Conservation (phyloP, 2,797 vertebrate species). For the Halcyon smyrnensis region DNA sequence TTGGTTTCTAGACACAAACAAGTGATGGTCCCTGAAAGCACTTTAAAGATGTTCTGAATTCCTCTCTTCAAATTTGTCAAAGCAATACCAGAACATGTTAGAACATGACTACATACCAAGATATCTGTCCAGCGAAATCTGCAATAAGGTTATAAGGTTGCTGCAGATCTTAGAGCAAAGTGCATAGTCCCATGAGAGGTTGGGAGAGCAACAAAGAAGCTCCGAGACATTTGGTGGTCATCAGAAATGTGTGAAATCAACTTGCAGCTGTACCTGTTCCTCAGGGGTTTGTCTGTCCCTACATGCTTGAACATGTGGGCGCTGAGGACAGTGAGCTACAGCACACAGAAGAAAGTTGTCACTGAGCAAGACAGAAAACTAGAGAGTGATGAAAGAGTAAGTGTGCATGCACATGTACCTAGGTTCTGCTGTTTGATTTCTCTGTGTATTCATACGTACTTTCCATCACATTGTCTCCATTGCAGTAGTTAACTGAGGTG, state of each 20-base stretch:
- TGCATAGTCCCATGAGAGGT: rapidly evolving
- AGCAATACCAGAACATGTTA: neutral
- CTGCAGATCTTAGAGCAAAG: neutral
- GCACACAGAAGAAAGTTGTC: neutral
- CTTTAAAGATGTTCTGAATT: neutral
- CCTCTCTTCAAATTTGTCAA: neutral
- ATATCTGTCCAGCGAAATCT: neutral
- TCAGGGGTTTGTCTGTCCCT: neutral
- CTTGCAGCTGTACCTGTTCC: neutral
- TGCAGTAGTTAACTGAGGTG: neutral
- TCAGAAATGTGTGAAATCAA: neutral
- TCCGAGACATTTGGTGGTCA: rapidly evolving
- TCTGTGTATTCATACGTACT: neutral
- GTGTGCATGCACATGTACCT: rapidly evolving
- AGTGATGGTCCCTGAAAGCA: neutral
- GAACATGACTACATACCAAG: neutral
- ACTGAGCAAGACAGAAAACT: neutral
- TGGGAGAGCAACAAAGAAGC: neutral
- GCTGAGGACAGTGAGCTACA: neutral
- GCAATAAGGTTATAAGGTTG: neutral
- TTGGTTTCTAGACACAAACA: neutral
- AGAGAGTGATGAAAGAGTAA: neutral
- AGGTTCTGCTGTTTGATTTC: neutral
- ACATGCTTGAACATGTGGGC: rapidly evolving
- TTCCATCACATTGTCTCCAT: neutral